phyloP scores from a whole-genome alignment of 2,888 invertebrate species.

The Cecidostiba fungosa region DNA sequence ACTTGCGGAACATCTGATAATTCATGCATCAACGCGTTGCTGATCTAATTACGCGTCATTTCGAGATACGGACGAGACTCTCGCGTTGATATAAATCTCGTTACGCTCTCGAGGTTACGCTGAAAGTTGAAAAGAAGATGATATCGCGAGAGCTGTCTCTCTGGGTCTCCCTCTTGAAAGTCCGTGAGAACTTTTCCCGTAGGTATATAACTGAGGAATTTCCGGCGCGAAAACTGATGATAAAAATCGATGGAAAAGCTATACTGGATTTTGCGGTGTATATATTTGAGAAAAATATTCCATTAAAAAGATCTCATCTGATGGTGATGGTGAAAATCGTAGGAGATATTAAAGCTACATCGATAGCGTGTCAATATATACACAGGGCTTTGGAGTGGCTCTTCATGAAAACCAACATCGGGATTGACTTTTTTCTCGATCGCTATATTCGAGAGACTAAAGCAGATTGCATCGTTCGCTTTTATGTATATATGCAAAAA shows the following conservation, averaged over 20 bases:
- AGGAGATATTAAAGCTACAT: too few relatives aligned
- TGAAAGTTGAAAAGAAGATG: constrained; percentile 36
- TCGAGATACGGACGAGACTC: neutral
- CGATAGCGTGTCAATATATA: too few relatives aligned
- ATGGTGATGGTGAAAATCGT: too few relatives aligned
- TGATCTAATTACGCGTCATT: neutral
- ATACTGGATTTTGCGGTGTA: neutral
- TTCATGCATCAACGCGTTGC: neutral
- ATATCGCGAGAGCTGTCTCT: neutral
- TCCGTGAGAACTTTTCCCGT: neutral
- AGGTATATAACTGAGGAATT: neutral
- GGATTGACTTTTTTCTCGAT: too few relatives aligned
- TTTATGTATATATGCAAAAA: too few relatives aligned
- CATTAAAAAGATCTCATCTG: neutral
- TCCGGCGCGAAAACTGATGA: neutral
- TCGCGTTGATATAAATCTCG: constrained; percentile 35
- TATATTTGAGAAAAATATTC: neutral
- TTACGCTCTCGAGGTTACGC: constrained; percentile 51
- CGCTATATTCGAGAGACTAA: too few relatives aligned
- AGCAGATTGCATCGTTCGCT: too few relatives aligned
- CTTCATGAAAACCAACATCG: too few relatives aligned
- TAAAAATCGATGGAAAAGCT: neutral
- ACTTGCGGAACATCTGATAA: neutral
- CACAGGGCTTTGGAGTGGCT: too few relatives aligned
- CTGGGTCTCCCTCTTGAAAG: too few relatives aligned